phyloP scores from a whole-genome alignment of 2,888 invertebrate genomes.

The Drosophila koepferae region DNA sequence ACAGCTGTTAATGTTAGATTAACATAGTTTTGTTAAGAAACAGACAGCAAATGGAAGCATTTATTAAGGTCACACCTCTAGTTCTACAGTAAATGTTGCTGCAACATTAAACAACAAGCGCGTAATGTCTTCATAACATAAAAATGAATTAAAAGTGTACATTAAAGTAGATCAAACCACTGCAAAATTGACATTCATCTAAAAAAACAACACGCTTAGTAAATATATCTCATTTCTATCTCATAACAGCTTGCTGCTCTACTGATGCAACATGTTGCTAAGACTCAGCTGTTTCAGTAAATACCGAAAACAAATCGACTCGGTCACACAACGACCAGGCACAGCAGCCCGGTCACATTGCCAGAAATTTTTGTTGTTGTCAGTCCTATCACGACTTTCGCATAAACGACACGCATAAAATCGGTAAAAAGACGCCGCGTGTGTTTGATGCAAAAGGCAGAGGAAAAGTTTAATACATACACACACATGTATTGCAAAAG shows the following conservation, averaged over 20 bases:
- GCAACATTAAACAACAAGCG: neutral
- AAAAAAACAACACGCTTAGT: neutral
- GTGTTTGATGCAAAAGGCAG: conserved; percentile 64
- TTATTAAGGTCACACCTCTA: conserved; percentile 4
- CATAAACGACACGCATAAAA: conserved; percentile 64
- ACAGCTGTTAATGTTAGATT: conserved; percentile 8
- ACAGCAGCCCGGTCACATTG: conserved; percentile 45
- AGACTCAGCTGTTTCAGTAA: conserved; percentile 42
- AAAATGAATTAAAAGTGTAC: neutral
- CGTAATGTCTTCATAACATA: neutral
- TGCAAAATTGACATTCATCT: neutral
- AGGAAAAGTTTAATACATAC: conserved; percentile 47
- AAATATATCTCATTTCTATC: neutral
- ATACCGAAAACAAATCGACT: conserved; percentile 23
- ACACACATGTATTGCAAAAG: conserved; percentile 48
- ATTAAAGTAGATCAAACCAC: neutral
- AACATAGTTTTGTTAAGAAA: neutral
- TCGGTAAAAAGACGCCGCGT: conserved; percentile 65
- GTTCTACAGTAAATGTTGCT: neutral
- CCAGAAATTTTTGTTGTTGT: conserved; percentile 53
- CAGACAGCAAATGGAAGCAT: neutral
- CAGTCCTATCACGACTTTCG: conserved; percentile 64
- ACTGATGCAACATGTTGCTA: conserved; percentile 48
- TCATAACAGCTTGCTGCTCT: neutral
- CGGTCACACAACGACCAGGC: conserved; percentile 28